Base-by-base conservation (phyloP, 2,888 invertebrate species). In the Platycnemis pennipes region DNA sequence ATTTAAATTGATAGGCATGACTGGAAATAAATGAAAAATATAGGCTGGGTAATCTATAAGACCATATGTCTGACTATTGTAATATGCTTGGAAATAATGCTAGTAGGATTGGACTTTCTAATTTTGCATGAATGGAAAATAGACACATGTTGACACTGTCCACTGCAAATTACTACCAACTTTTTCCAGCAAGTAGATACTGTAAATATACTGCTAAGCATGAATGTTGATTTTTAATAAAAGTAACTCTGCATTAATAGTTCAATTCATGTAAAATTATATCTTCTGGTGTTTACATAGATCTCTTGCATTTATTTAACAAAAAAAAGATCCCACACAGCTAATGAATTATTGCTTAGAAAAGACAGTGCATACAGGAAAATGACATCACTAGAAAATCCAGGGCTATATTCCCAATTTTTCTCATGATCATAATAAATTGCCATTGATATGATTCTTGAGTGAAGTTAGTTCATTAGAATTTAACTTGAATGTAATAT, bases 291-390 rank as follows among this genome's bases (percentile, higher is more conserved):
- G 26, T 63, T 22, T n/a, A 56, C 22, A n/a, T 22, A 16, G 26
- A 22, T 63, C 63, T 26, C 63, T 63, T 26, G n/a, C n/a, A n/a
- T n/a, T n/a, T n/a, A n/a, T 49, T 49, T 3, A 49, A 16, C 2
- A 13, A 37, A 77, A 37, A 37, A 37, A 26, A 77, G 13, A 77
- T 37, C 13, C 77, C 37, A 37, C 31, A 13, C 37, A 4, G 37
- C 8, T 13, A 8, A 77, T 8, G 37, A 77, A 13, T 26, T 11
- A 37, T 37, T 77, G 77, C 31, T 77, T 77, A 26, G 26, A 63
- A 63, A n/a, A 63, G 63, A 63, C 63, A 63, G 63, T n/a, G n/a
- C 63, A 63, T 63, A n/a, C 26, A 37, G n/a, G n/a, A 77, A 77
- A 37, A 31, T 31, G 31, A 37, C 37, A 37, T 77, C 37, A 4